phyloP scores from a whole-genome alignment of 2,113 vertebrate species.

The Pedionomus torquatus region DNA sequence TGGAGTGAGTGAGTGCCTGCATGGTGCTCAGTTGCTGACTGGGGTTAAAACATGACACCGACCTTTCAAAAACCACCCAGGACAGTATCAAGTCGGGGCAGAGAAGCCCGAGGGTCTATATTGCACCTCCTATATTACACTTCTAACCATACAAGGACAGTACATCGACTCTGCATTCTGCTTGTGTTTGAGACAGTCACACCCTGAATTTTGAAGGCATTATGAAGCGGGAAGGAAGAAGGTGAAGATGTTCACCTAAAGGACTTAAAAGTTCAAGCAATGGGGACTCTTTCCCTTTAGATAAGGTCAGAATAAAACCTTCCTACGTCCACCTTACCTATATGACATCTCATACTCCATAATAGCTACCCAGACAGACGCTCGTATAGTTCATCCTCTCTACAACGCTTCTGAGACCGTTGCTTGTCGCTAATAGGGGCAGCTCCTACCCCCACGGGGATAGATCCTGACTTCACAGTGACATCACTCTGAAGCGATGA shows the following conservation, averaged over 20 bases:
- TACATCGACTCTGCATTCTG: neutral
- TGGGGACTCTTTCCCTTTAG: neutral
- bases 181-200: neutral
- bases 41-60: neutral
- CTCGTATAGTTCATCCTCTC: neutral
- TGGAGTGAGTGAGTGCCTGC: too few species aligned
- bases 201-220: neutral
- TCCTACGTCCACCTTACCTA: rapidly evolving
- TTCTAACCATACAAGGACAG: neutral
- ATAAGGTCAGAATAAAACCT: neutral
- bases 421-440: neutral
- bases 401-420: neutral
- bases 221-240: neutral
- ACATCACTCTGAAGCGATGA: neutral
- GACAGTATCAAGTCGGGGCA: neutral
- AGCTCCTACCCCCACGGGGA: neutral
- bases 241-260: neutral
- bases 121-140: too few species aligned
- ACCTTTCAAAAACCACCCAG: neutral
- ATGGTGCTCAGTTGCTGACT: too few species aligned
- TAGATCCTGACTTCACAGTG: neutral
- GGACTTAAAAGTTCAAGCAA: neutral
- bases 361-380: neutral
- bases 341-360: neutral
- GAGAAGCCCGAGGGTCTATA: neutral